These are phyloP conservation scores for Sebastes schlegelii DNA, from an alignment of 2,113 vertebrate genomes.

Conservation along the genomic window DNA sequence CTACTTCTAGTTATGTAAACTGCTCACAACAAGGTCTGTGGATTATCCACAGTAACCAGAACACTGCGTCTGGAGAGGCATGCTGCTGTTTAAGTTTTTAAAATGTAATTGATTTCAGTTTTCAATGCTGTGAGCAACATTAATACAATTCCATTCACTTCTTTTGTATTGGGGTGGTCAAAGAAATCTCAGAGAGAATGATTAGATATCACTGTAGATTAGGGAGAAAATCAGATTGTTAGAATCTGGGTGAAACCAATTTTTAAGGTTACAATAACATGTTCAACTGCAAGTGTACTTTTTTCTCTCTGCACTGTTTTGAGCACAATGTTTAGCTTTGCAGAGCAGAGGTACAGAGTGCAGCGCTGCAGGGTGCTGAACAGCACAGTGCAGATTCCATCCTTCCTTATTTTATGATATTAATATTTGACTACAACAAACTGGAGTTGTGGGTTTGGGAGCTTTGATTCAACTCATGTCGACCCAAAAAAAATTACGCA, in stretches of 20 bases:
- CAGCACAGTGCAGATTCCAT: not conserved
- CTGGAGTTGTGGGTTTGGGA: slow-evolving; percentile 21
- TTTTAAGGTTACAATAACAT: not conserved
- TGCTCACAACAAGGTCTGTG: not conserved
- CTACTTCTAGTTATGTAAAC: not conserved
- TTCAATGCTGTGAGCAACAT: not conserved
- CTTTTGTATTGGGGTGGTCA: not conserved
- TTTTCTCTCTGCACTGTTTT: slow-evolving; percentile 2
- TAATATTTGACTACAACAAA: slow-evolving; percentile 39
- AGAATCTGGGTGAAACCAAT: not conserved
- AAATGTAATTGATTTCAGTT: not conserved
- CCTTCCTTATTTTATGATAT: slow-evolving; percentile 20
- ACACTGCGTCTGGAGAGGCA: not conserved
- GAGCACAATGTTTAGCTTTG: not conserved
- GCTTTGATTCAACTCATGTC: slow-evolving; percentile 37
- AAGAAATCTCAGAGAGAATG: not conserved
- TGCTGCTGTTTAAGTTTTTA: not conserved
- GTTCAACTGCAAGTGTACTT: not conserved
- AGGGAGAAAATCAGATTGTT: not conserved
- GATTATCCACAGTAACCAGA: not conserved
- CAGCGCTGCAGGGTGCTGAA: slow-evolving; percentile 8
- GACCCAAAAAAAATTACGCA: slow-evolving; percentile 34
- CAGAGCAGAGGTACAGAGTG: not conserved
- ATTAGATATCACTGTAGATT: not conserved
- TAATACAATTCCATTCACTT: not conserved